Conservation (phyloP, 2,797 vertebrate species). For the Halcyon smyrnensis region DNA sequence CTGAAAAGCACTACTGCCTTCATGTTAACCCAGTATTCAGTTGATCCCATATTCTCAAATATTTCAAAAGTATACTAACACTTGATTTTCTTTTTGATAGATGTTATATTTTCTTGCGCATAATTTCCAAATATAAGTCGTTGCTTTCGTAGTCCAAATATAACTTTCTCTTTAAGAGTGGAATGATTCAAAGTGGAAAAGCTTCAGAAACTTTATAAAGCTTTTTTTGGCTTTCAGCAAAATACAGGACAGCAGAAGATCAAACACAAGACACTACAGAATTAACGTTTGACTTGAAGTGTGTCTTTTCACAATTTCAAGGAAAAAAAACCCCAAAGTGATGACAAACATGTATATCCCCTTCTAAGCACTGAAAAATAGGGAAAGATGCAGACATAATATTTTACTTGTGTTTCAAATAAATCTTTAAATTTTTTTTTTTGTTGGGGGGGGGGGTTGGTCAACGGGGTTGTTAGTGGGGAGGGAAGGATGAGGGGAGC, state of each 20-base stretch:
- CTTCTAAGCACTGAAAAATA: background rate
- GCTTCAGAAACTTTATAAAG: background rate
- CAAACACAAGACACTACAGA: background rate
- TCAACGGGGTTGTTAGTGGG: too few relatives aligned
- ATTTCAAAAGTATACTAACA: background rate
- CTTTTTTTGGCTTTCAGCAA: background rate
- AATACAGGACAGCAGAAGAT: background rate
- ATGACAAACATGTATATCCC: background rate
- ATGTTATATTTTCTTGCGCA: background rate
- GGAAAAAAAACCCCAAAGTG: background rate
- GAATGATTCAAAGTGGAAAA: background rate
- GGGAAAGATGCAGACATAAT: background rate
- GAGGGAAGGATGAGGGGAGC: too few relatives aligned
- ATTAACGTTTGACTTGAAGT: background rate
- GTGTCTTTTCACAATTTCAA: background rate
- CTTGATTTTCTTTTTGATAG: background rate
- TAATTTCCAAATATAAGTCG: background rate
- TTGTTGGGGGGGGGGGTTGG: fast-evolving
- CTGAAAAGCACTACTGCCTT: background rate
- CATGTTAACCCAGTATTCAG: background rate
- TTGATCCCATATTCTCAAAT: background rate
- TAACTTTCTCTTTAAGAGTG: background rate
- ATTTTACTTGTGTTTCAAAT: background rate
- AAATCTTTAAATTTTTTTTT: background rate
- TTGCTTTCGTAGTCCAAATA: too few relatives aligned